A percentile compares a stretch with the other conserved stretches of the same genome.
Conservation (phyloP, 2,113 vertebrate genomes). For the Phaetusa simplex region DNA sequence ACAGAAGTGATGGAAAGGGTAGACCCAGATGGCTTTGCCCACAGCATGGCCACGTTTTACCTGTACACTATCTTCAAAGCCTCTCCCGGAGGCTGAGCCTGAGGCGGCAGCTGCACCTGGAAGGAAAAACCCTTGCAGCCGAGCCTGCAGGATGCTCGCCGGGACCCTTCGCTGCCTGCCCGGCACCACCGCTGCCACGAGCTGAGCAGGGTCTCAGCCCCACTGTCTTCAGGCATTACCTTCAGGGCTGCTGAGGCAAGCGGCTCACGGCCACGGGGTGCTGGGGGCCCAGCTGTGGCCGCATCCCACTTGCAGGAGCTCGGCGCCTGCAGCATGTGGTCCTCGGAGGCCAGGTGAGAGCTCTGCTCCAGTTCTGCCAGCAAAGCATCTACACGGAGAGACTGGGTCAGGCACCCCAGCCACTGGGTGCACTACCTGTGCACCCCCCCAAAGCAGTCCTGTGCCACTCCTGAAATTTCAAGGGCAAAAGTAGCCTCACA, state of each 20-base stretch:
- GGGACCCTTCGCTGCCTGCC: neutral
- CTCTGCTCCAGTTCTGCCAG: conserved; percentile 72
- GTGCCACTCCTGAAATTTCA: neutral
- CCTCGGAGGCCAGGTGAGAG: neutral
- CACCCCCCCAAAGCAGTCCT: rapidly evolving
- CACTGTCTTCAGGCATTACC: neutral
- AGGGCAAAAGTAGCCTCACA: neutral
- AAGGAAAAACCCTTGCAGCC: neutral
- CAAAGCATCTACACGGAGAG: conserved; percentile 54
- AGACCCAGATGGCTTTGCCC: neutral
- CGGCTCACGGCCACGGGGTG: rapidly evolving
- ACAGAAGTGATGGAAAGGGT: rapidly evolving
- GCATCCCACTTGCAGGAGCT: neutral
- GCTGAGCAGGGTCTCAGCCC: neutral
- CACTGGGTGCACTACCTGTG: neutral
- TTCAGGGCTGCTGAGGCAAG: neutral
- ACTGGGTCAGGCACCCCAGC: rapidly evolving
- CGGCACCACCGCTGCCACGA: rapidly evolving
- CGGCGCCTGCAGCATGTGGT: neutral
- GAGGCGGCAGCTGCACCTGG: conserved; percentile 28
- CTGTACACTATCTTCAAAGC: conserved; percentile 43
- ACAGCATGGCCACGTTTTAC: neutral
- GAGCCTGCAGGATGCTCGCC: neutral
- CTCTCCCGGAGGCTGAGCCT: neutral
- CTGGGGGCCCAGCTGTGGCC: neutral